Evolutionary conservation across 2,888 invertebrate species (phyloP).

Genomic region (Thysanoteuthis rhombus): DNA sequence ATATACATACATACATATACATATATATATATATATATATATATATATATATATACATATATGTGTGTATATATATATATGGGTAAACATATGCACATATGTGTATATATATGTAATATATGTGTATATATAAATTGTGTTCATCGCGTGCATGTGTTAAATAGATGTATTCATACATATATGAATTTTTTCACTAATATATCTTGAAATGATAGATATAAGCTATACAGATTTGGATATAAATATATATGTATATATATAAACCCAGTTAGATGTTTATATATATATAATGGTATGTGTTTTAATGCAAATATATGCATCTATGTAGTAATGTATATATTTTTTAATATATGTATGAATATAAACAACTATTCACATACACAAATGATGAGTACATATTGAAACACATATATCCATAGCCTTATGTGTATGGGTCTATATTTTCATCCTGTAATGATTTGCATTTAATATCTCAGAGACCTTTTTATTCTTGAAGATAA

Average conservation of each 20-base stretch:
- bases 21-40: neutral
- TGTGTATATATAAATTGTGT: neutral
- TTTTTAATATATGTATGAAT: neutral
- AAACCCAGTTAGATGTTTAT: no score
- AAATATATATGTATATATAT: neutral
- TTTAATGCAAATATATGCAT: neutral
- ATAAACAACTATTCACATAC: neutral
- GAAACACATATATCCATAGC: neutral
- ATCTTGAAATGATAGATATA: neutral
- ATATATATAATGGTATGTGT: neutral
- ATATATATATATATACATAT: no score
- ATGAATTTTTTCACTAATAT: neutral
- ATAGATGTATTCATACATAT: neutral
- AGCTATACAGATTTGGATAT: neutral
- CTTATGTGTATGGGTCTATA: neutral
- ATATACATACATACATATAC: neutral
- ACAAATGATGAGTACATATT: neutral
- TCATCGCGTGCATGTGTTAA: neutral
- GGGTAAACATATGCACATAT: neutral
- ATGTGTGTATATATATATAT: neutral
- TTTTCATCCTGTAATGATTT: no score
- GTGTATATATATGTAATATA: neutral
- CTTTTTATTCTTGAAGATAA: no score
- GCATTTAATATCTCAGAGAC: no score
- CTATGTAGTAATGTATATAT: neutral